Percentiles rank a stretch among this genome's conserved stretches.
Conservation (phyloP, 2,888 invertebrate species). For the Hirtodrosophila duncani region DNA sequence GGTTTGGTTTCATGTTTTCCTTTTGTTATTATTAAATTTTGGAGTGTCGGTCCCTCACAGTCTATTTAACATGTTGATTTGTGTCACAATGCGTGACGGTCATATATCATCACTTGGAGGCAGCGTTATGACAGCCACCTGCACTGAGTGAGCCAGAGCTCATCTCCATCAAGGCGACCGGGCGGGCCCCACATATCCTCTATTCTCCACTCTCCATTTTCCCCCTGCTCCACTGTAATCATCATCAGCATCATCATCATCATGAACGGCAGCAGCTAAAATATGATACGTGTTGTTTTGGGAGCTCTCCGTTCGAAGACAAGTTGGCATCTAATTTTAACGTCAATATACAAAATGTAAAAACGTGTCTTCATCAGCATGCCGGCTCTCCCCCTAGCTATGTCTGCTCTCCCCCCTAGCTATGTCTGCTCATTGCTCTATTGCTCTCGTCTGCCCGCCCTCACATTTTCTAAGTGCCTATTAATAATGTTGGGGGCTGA, state of each 20-base stretch:
- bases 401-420: not conserved
- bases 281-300: slow-evolving; percentile 65
- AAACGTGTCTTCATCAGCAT: slow-evolving; percentile 67
- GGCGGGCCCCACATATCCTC: slow-evolving; percentile 12
- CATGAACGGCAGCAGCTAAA: slow-evolving; percentile 50
- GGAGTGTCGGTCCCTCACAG: slow-evolving; percentile 20
- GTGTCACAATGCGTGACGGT: slow-evolving; percentile 37
- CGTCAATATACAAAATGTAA: slow-evolving; percentile 68
- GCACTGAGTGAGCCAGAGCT: slow-evolving; percentile 7
- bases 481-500: slow-evolving; percentile 58
- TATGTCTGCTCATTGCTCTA: slow-evolving; percentile 13
- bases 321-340: slow-evolving; percentile 70
- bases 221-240: slow-evolving; percentile 6
- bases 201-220: slow-evolving; percentile 8
- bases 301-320: slow-evolving; percentile 41
- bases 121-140: slow-evolving; percentile 46
- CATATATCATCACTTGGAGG: slow-evolving; percentile 54
- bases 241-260: slow-evolving; percentile 32
- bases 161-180: not conserved
- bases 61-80: slow-evolving; percentile 58
- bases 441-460: slow-evolving; percentile 11
- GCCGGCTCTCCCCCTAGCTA: slow-evolving; percentile 48
- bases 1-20: too few relatives aligned
- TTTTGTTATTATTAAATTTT: too few relatives aligned
- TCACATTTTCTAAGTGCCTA: slow-evolving; percentile 59